These are phyloP conservation scores for Aplocera efformata DNA, from an alignment of 2,888 invertebrate species.

Conservation along the genomic window DNA sequence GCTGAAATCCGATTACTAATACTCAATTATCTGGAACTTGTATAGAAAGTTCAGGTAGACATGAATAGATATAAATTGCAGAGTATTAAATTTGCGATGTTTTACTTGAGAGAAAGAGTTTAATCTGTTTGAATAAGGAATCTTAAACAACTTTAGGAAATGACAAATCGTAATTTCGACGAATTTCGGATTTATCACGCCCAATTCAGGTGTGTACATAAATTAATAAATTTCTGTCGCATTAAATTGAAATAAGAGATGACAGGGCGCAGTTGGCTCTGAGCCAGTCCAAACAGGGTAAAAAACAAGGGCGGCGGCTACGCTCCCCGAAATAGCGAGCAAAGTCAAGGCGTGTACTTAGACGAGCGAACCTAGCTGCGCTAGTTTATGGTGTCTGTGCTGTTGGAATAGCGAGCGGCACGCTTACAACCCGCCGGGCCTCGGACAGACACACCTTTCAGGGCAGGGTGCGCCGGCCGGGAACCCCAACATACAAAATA, in stretches of 20 bases:
- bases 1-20: not conserved
- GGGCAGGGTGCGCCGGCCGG: constrained; percentile 36
- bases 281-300: constrained; percentile 76
- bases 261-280: constrained; percentile 65
- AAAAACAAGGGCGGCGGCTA: constrained; percentile 71
- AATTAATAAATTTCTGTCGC: constrained; percentile 47
- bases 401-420: constrained; percentile 20
- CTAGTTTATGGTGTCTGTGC: constrained; percentile 23
- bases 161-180: too few species aligned
- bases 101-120: too few species aligned
- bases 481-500: constrained; percentile 25
- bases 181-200: too few species aligned
- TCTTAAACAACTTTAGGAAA: too few species aligned
- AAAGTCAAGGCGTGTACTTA: constrained; percentile 74
- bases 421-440: constrained; percentile 15
- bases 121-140: too few species aligned
- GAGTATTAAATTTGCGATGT: too few species aligned
- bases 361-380: constrained; percentile 39
- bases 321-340: constrained; percentile 76
- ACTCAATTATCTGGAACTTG: constrained; percentile 9
- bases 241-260: constrained; percentile 46
- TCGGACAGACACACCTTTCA: constrained; percentile 37
- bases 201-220: constrained; percentile 17
- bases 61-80: too few species aligned
- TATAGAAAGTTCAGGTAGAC: not conserved